Conservation (phyloP, 2,888 invertebrate species). For the Acronicta aceris region DNA sequence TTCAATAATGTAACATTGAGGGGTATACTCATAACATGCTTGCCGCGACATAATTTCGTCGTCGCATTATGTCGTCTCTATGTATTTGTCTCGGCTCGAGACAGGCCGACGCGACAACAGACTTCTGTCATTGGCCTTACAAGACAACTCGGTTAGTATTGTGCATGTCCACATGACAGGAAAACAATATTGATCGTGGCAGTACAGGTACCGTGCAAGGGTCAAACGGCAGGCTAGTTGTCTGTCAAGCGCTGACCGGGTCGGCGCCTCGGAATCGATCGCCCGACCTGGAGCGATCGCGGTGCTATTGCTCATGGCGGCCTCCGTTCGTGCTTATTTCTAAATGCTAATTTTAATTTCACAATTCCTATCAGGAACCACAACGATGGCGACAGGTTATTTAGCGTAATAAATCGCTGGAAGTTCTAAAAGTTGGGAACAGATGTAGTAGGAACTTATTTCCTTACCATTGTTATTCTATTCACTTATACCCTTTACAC, state of each 20-base stretch:
- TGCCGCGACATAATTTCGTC: too few relatives aligned
- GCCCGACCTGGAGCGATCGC: slow-evolving; percentile 61
- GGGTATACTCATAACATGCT: too few relatives aligned
- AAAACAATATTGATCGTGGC: slow-evolving; percentile 56
- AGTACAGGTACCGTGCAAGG: slow-evolving; percentile 57
- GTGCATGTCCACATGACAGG: slow-evolving; percentile 31
- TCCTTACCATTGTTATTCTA: too few relatives aligned
- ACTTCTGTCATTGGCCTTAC: neutral
- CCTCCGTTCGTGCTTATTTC: slow-evolving; percentile 42
- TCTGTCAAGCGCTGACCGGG: slow-evolving; percentile 68
- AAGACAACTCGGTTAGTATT: slow-evolving; percentile 29
- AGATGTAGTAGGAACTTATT: too few relatives aligned
- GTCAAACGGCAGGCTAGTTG: slow-evolving; percentile 60
- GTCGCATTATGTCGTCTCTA: too few relatives aligned
- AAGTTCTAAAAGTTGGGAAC: too few relatives aligned
- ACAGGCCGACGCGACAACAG: too few relatives aligned
- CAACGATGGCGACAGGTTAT: neutral
- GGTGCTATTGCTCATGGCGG: slow-evolving; percentile 44
- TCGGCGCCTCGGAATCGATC: slow-evolving; percentile 73
- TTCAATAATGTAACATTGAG: too few relatives aligned
- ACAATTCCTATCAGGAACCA: slow-evolving; percentile 18
- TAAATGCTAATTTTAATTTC: slow-evolving; percentile 48
- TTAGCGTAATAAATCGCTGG: neutral
- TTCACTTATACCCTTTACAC: too few relatives aligned
- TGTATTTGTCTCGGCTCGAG: too few relatives aligned